Evolutionary conservation across 2,797 vertebrate genomes (phyloP), one percentile per base, ranked within the genome.

Genomic region (Arnoldichthys spilopterus): DNA sequence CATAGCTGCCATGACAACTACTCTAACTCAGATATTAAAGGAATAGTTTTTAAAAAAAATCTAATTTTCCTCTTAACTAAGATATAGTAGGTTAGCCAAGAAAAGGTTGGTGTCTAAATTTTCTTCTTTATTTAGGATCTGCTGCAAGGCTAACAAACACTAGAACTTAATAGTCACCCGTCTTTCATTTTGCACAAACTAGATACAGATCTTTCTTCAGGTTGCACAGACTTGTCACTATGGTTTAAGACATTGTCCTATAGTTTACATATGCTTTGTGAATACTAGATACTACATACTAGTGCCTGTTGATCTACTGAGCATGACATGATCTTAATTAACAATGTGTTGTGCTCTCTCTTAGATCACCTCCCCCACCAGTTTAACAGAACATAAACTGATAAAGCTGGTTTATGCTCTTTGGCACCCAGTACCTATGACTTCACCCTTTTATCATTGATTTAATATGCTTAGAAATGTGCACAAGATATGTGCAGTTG

Each of bases 1-100:
- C 80, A 70, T 86, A 68, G 76, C 84, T 78, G 87, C 86, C 85
- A 84, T 85, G 83, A 87, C 87, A 85, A 76, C 85, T 83, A 85
- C 78, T 83, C 74, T 78, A 59, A 80, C 49, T 79, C 72, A 82
- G 74, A 83, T 61, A 62, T 75, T 80, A 85, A 59, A 45, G 11
- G 8, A 45, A 13, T 45, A 37, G 34, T 37, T 37, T 37, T 3
- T 12, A 13, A 11, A 9, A 9, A 45, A 45, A 45, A 12, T 45
- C 43, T 15, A 12, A 45, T 45, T 45, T 6, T 15, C 43, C 12
- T 2, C 12, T 45, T 45, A 11, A 8, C 11, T 45, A 8, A 45
- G 37, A 45, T 45, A 12, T 45, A 45, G 43, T 45, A 2, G 12
- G 43, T 45, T 3, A 11, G 12, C 43, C 12, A 13, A 45, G 3